phyloP scores from a whole-genome alignment of 2,797 vertebrate species.

The Synanceia verrucosa region DNA sequence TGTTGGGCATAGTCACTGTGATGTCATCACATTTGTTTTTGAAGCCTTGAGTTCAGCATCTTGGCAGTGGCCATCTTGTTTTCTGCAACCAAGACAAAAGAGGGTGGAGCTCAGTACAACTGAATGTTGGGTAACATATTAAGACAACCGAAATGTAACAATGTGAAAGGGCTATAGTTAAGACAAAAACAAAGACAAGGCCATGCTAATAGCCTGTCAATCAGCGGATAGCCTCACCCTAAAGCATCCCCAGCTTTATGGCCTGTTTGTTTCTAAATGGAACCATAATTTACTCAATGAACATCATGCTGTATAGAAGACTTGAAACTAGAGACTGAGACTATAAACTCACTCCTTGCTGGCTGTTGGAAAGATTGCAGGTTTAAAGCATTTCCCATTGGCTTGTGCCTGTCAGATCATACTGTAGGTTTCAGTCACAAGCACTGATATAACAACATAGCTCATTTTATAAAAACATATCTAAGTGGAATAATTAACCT shows the following conservation, averaged over 20 bases:
- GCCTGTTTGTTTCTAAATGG: background rate
- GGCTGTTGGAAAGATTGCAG: background rate
- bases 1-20: background rate
- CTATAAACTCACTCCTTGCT: background rate
- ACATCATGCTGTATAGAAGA: background rate
- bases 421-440: background rate
- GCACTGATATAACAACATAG: background rate
- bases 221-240: background rate
- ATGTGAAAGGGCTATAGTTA: background rate
- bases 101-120: background rate
- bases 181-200: background rate
- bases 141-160: background rate
- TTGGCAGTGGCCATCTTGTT: background rate
- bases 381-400: background rate
- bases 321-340: background rate
- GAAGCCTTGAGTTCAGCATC: background rate
- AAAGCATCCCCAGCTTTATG: background rate
- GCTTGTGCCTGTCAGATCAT: background rate
- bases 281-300: background rate
- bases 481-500: background rate
- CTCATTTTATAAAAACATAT: background rate
- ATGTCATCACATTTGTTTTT: background rate
- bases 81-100: background rate
- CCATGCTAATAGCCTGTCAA: background rate
- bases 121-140: background rate